Evolutionary conservation across 2,888 invertebrate species (phyloP).

Genomic region (Pollenia labialis): DNA sequence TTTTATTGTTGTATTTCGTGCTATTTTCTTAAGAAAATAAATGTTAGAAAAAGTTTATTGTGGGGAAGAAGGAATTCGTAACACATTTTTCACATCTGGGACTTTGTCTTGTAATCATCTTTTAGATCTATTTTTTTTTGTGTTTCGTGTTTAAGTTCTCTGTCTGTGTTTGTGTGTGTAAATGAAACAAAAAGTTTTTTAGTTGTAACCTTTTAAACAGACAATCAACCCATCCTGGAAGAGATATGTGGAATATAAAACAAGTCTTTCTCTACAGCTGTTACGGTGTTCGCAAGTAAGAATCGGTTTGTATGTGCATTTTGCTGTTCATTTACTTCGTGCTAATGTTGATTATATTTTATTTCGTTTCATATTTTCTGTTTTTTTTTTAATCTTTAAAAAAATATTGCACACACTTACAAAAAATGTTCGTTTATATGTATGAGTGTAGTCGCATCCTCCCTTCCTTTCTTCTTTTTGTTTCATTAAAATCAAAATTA

Average conservation of each 20-base stretch:
- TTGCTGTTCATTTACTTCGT: conserved; percentile 56
- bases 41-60: conserved; percentile 18
- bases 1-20: background rate
- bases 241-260: conserved; percentile 60
- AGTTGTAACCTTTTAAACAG: conserved; percentile 38
- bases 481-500: conserved; percentile 59
- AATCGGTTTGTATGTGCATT: background rate
- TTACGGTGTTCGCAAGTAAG: conserved; percentile 51
- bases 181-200: background rate
- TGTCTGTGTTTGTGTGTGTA: background rate
- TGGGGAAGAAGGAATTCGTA: conserved; percentile 22
- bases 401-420: conserved; percentile 57
- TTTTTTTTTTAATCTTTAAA: conserved; percentile 56
- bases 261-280: conserved; percentile 68
- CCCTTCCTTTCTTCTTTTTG: conserved; percentile 21
- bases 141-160: background rate
- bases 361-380: conserved; percentile 39
- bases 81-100: conserved; percentile 71
- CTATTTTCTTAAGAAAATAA: conserved; percentile 39
- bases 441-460: background rate
- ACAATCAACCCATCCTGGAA: conserved; percentile 55
- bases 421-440: conserved; percentile 8
- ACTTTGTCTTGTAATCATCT: conserved; percentile 49
- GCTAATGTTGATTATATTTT: conserved; percentile 66
- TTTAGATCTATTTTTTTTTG: conserved; percentile 16